Evolutionary conservation across 2,888 invertebrate species (phyloP), one percentile per base, ranked within the genome.

Genomic region (Spilosoma lubricipeda): DNA sequence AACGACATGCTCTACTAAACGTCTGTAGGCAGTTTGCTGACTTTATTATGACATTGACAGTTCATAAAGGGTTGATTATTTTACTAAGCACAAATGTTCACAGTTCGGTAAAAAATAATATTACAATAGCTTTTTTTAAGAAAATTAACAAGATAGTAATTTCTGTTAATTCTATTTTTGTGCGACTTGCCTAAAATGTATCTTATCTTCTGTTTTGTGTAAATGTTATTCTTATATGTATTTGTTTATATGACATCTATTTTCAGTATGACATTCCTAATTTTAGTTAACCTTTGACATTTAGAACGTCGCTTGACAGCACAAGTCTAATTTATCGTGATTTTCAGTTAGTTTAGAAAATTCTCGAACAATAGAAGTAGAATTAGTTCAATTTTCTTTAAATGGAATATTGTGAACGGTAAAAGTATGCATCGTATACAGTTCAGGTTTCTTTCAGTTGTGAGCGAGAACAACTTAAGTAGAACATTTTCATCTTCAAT

Each of bases 1-100:
- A 56, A 56, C 56, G 56, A 56, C 56, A n/a, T 56, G 56, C 56
- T 56, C 56, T 56, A 56, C 9, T 56, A 56, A n/a, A 56, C 56
- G n/a, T 23, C 23, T 52, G 3, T 20, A 52, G 8, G 56, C 3
- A n/a, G n/a, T 11, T 56, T 56, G n/a, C n/a, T n/a, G 56, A n/a
- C n/a, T n/a, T 56, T n/a, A n/a, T 56, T n/a, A 56, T n/a, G 56
- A 56, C 11, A 56, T 56, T 56, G 13, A 13, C 9, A 56, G 56
- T n/a, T 56, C n/a, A 56, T n/a, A n/a, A 56, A 52, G n/a, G n/a
- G 11, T 56, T 56, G 9, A 11, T n/a, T n/a, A 9, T 56, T 56
- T n/a, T 56, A 23, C 0, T 23, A 56, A 9, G 9, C 4, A 56
- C 56, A n/a, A 11, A 11, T 8, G 5, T 48, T 0, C 18, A 4